These are phyloP conservation scores for Zosterops borbonicus DNA, from an alignment of 2,113 vertebrate species.

Conservation along the genomic window DNA sequence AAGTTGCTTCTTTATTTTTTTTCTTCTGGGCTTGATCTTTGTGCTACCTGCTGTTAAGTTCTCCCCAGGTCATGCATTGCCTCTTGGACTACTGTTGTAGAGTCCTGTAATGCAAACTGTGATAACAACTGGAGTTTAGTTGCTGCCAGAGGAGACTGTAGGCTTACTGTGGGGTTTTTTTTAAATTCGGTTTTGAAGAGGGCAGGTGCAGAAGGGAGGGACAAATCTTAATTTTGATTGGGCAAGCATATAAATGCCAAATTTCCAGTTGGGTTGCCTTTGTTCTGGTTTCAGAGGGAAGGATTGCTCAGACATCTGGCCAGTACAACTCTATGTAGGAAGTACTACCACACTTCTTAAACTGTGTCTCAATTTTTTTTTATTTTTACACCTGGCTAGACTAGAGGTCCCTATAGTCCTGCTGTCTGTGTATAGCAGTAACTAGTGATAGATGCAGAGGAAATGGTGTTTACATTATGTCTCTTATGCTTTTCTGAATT, in stretches of 20 bases:
- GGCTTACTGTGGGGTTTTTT: background rate
- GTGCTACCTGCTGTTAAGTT: background rate
- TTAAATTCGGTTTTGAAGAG: background rate
- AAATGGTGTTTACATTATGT: background rate
- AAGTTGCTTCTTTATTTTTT: background rate
- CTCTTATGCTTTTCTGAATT: background rate
- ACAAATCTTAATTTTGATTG: background rate
- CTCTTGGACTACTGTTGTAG: background rate
- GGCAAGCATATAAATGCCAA: background rate
- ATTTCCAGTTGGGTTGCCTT: background rate
- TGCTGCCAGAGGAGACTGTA: background rate
- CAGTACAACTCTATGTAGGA: background rate
- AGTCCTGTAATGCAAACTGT: background rate
- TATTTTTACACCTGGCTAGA: background rate
- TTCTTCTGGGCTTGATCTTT: background rate
- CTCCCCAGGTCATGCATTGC: background rate
- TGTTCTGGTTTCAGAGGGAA: background rate
- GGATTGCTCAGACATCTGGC: background rate
- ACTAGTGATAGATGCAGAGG: background rate
- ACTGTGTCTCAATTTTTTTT: background rate
- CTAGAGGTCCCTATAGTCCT: background rate
- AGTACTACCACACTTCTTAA: background rate
- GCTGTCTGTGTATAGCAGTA: background rate
- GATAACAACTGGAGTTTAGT: background rate
- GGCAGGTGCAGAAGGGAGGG: background rate